Evolutionary conservation across 2,113 vertebrate species (phyloP).

Genomic region (Asarcornis scutulata): DNA sequence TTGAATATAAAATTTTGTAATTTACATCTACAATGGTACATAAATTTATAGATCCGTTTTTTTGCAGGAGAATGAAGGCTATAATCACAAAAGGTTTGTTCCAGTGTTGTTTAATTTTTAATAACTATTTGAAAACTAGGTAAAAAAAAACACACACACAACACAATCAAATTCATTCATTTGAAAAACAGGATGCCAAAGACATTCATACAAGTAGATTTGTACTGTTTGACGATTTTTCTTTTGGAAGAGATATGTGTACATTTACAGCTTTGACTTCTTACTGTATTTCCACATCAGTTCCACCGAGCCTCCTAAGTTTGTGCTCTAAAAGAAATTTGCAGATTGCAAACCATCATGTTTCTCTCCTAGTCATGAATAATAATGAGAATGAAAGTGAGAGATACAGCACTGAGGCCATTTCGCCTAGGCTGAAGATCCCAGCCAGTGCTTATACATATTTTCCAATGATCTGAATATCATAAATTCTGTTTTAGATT

Average conservation of each 20-base stretch:
- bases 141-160: not conserved
- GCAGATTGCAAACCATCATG: constrained; percentile 65
- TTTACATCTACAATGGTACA: constrained; percentile 87
- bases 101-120: constrained; percentile 83
- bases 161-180: constrained; percentile 75
- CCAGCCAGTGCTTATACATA: constrained; percentile 50
- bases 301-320: constrained; percentile 39
- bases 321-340: constrained; percentile 68
- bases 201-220: constrained; percentile 73
- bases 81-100: constrained; percentile 81
- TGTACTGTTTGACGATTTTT: constrained; percentile 27
- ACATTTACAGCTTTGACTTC: constrained; percentile 16
- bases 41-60: constrained; percentile 87
- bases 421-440: constrained; percentile 61
- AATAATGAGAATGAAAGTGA: constrained; percentile 61
- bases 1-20: constrained; percentile 88
- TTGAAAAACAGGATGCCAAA: constrained; percentile 70
- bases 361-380: constrained; percentile 67
- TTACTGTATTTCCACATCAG: constrained; percentile 58
- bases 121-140: constrained; percentile 80
- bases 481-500: constrained; percentile 58
- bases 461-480: constrained; percentile 66
- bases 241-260: not conserved
- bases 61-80: constrained; percentile 77
- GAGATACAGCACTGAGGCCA: constrained; percentile 52